Conservation (phyloP, 2,797 vertebrate species). For the Zalophus californianus region DNA sequence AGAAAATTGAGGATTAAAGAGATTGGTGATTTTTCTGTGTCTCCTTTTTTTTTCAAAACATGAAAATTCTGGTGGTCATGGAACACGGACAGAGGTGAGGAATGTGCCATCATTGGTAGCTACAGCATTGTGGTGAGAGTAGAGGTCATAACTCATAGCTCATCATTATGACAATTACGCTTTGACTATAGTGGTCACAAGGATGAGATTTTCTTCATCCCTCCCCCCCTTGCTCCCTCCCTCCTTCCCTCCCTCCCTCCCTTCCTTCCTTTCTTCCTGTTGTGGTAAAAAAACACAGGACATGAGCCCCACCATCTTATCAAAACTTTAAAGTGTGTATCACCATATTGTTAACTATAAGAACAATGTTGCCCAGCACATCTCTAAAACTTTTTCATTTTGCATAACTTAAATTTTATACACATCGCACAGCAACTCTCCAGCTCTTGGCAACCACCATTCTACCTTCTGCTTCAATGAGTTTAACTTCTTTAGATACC, state of each 20-base stretch:
- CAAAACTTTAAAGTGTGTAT: background rate
- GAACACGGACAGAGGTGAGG: background rate
- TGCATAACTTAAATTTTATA: background rate
- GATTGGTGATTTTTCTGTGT: background rate
- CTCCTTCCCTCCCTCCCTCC: no score
- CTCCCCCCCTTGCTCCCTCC: no score
- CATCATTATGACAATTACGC: background rate
- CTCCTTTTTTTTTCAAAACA: background rate
- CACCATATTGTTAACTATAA: background rate
- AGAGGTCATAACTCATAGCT: background rate
- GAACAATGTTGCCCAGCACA: background rate
- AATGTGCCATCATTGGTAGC: background rate
- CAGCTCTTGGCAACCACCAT: background rate
- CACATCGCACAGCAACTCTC: background rate
- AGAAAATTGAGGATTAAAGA: background rate
- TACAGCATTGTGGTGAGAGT: background rate
- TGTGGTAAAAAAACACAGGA: background rate
- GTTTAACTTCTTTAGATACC: background rate
- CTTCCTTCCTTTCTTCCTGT: background rate
- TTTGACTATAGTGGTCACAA: background rate
- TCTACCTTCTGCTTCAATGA: background rate
- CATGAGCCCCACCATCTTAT: background rate
- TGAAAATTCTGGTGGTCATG: background rate
- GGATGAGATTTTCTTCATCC: background rate
- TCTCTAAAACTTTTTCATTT: background rate